Base-by-base conservation (phyloP, 2,113 vertebrate species). In the Toxotes chatareus region DNA sequence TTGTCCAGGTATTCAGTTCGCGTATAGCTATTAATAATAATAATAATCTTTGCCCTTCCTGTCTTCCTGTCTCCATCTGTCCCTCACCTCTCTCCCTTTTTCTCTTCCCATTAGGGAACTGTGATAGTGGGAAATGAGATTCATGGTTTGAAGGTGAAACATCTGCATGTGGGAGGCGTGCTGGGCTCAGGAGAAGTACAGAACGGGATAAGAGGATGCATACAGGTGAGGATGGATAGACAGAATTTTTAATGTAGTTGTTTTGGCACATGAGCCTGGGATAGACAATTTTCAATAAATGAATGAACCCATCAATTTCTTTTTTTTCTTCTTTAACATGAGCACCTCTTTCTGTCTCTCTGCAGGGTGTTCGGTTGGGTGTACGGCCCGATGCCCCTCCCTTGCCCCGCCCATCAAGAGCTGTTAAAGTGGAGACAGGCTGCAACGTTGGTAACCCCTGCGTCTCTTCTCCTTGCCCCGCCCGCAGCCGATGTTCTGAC, bases 61-160 rank as follows among this genome's bases (percentile, higher is more conserved):
- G 32, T 75, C 66, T 69, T 74, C 38, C n/a, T 75, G 32, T 75
- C 72, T 68, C 49, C 7, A 49, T 75, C 68, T 77, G 36, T 49
- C 71, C 44, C 47, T 70, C 14, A 32, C 73, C 34, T 55, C 51
- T 67, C 49, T 23, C 34, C 16, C 40, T 36, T 42, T 23, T 23
- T 60, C 56, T 78, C 76, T 65, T 64, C 51, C 53, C 66, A 49
- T 62, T 91, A 99, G 98, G 97, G 97, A 77, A 99, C 97, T 0
- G 94, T 99, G 60, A 95, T 97, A 4, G 95, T 99, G 62, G 98
- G 97, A 79, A 98, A 94, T 91, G 98, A 99, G 23, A 96, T 99
- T 76, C 96, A 98, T 65, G 97, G 97, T 68, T 93, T 99, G 92
- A 98, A 97, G 92, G 96, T 99, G 92, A 99, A 99, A 92, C 97